Percentiles rank a stretch among this genome's conserved stretches.
Conservation (phyloP, 2,113 vertebrate genomes). For the Forbesichthys agassizii region DNA sequence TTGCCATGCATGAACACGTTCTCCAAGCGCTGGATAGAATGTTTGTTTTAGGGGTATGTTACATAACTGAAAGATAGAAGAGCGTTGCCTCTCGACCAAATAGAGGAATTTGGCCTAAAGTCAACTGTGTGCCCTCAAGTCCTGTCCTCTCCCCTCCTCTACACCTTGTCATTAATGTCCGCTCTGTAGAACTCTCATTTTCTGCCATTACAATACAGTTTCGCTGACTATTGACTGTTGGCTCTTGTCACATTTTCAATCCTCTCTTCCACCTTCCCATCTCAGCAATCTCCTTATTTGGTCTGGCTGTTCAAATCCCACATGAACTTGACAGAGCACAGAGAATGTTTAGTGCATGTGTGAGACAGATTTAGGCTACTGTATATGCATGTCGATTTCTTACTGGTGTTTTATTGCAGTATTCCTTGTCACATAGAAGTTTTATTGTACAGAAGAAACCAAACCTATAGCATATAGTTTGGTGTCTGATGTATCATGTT, state of each 20-base stretch:
- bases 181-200: background rate
- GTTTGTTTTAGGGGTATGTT: background rate
- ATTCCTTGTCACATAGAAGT: too few species aligned
- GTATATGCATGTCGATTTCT: too few species aligned
- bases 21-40: conserved; percentile 24
- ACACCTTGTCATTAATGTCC: background rate
- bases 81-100: background rate
- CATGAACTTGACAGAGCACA: background rate
- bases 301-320: background rate
- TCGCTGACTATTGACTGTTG: background rate
- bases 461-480: background rate
- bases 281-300: background rate
- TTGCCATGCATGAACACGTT: conserved; percentile 35
- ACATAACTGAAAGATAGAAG: conserved; percentile 3
- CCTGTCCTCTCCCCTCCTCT: conserved; percentile 11
- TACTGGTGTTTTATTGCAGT: too few species aligned
- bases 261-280: background rate
- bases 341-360: too few species aligned
- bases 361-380: too few species aligned
- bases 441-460: background rate
- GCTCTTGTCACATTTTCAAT: background rate
- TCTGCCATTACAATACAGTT: too few species aligned
- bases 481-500: background rate
- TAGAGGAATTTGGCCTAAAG: conserved; percentile 9
- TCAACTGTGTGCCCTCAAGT: conserved; percentile 39